Base-by-base conservation (phyloP, 2,888 invertebrate genomes). In the Dyspetes luteomarginatus region DNA sequence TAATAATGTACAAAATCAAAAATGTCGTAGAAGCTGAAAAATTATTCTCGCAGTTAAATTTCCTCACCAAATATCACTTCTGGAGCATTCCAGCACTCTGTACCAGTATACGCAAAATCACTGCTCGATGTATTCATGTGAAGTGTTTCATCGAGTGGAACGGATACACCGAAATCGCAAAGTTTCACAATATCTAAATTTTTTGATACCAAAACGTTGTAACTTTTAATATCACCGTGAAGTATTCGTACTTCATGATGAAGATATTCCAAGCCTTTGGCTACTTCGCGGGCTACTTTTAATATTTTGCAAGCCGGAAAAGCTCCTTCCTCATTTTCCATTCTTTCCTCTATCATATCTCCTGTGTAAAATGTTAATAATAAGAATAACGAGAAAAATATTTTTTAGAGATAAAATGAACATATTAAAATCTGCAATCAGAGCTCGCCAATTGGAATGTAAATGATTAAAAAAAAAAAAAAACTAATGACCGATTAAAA, bases 161-260 rank as follows among this genome's bases (percentile, higher is more conserved):
- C 86, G 24, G 95, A 95, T n/a, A 97, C 96, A 2, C 97, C 97
- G 90, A 97, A 97, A 92, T 97, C 97, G 86, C 97, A 97, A 17
- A 97, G 92, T 90, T 97, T 97, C 83, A 97, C 95, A 0, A 94
- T 93, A 28, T 94, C 93, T 89, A 96, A 97, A 88, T 96, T 94
- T 9, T 95, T 95, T 83, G 97, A 96, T 0, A 97, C 93, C 0
- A 97, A 93, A 50, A 97, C 93, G 89, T 97, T 97, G 88, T 94
- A 96, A 0, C 97, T 97, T 92, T 97, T 97, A 45, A 97, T 93
- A 90, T 97, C 97, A 28, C 97, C 96, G 81, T 97, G 97, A 5
- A 97, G 91, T 50, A 97, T 92, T 67, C 94, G 93, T 67, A 94
- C 95, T 81, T 94, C 94, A 0, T 94, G 94, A 89, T 97, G 97